Base-by-base conservation (phyloP, 2,888 invertebrate species). In the Abrostola triplasia region DNA sequence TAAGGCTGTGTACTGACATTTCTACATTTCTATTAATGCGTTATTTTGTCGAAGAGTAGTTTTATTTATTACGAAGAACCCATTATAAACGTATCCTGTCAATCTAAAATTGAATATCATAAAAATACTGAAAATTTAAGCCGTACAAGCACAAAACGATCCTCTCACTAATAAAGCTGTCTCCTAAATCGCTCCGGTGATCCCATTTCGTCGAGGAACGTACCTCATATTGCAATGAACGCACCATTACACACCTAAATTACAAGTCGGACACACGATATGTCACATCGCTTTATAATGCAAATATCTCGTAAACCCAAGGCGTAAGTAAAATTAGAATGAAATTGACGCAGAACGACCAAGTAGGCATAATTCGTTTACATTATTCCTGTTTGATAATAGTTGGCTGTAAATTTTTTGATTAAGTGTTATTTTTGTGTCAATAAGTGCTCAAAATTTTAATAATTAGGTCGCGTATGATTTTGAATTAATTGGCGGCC, bases 241-340 rank as follows among this genome's bases (percentile, higher is more conserved):
- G 93, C 84, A 76, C 89, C 92, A 93, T 93, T 93, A 91, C 92
- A 85, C 88, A 81, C 84, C 88, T 87, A 90, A 92, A 92, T 93
- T 91, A 92, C 90, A 84, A 87, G 86, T 83, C 84, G 80, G 85
- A 85, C 87, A 79, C 83, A 83, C 86, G 80, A 87, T 90, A 88
- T 87, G 90, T 92, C 91, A 89, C 84, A 80, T 72, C 81, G 86
- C 86, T 91, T 91, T 92, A 91, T 90, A 90, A 88, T 88, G 85
- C 88, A 89, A 90, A 91, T 89, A 90, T 82, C 84, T 89, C 89
- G 87, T 92, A 91, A 93, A 92, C 81, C 84, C 85, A 70, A 81
- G 76, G 81, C 64, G 64, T 56, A 74, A 80, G 81, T 84, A 83
- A 83, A 90, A 89, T 86, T 89, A 84, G 84, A 84, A 77, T 76